Conservation (phyloP, 2,113 vertebrate genomes). For the Alectura lathami region DNA sequence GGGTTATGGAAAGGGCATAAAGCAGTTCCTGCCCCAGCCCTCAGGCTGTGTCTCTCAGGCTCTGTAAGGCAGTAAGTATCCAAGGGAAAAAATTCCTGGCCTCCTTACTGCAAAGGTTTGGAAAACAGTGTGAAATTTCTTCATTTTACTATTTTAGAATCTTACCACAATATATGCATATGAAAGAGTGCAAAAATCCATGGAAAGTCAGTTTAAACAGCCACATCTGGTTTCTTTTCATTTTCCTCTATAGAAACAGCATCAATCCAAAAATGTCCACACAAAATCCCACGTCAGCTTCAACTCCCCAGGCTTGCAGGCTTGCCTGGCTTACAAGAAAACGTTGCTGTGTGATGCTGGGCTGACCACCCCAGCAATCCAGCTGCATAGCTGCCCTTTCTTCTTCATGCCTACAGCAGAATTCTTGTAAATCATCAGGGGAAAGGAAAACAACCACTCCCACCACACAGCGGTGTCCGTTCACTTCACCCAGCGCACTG, state of each 20-base stretch:
- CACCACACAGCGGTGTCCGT: not conserved
- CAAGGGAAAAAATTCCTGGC: not conserved
- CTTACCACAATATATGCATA: not conserved
- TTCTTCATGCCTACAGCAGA: not conserved
- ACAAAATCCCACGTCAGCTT: not conserved
- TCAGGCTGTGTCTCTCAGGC: not conserved
- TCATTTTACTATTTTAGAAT: not conserved
- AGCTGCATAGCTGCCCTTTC: not conserved
- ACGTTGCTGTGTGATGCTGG: not conserved
- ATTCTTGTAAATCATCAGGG: not conserved
- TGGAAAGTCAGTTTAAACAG: not conserved
- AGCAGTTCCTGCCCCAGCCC: not conserved
- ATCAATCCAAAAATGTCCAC: not conserved
- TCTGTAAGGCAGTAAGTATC: not conserved
- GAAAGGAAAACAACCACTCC: not conserved
- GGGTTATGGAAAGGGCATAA: not conserved
- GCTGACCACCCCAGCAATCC: not conserved
- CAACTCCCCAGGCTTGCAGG: not conserved
- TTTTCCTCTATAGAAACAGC: not conserved
- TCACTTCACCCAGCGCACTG: not conserved
- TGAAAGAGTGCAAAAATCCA: not conserved
- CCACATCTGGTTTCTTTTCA: not conserved
- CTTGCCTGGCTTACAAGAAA: not conserved
- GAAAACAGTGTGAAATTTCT: not conserved
- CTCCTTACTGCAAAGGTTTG: not conserved